Evolutionary conservation across 2,797 vertebrate genomes (phyloP), one percentile per base, ranked within the genome.

Genomic region (Chelidonichthys spinosus): DNA sequence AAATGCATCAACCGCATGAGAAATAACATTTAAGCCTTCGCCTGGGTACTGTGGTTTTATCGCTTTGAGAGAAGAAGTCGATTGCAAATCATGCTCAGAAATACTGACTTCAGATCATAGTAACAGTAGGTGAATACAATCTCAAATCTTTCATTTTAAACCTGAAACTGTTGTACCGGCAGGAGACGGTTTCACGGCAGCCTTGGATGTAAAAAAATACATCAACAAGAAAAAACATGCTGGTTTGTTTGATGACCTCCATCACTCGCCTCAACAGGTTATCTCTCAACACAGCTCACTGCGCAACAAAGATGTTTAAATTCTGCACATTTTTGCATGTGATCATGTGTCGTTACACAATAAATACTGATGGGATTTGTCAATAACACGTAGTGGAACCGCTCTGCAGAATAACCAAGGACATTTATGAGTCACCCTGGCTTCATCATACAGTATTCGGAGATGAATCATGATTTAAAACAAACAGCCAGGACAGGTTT

Each of bases 401-500:
- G 71, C 72, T 78, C 72, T 81, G 82, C 68, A 85, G 78, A 75
- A 80, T 37, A 64, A 79, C 67, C 79, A 89, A 89, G 84, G 88
- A 85, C 88, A 80, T 66, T 69, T 79, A 81, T 92, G 88, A 91
- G 88, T 92, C 91, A 90, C 72, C 46, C 4, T 32, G 56, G 64
- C 69, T 84, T 82, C 83, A 81, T 62, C 76, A 76, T 44, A 78
- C 36, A 14, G 1, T 59, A 74, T 35, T 69, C 65, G 55, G 55
- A 74, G 39, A 58, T 81, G 79, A 88, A 83, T 82, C 76, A 77
- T 72, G 52, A 56, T 50, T 76, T 72, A 33, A 82, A 69, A 54
- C 40, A 33, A 75, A 50, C 49, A 47, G 32, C 6, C 43, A 52
- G 33, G 25, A 37, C 7, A 49, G 50, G 65, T 5, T 49, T 42